A percentile compares a stretch with the other conserved stretches of the same genome.
These are phyloP conservation scores for Mugil cephalus DNA, from an alignment of 2,113 vertebrate species.

Conservation along the genomic window DNA sequence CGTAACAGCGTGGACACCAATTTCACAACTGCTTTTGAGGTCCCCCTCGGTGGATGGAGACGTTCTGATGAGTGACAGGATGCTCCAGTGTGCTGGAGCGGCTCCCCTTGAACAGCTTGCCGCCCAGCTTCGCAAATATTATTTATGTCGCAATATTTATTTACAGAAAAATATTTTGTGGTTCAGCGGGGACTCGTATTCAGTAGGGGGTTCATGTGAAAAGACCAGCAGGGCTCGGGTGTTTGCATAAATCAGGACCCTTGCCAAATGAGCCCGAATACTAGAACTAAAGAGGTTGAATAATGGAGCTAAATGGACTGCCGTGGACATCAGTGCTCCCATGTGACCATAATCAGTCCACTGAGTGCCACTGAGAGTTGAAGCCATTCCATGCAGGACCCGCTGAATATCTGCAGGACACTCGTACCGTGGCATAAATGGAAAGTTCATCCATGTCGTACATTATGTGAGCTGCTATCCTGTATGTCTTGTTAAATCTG, in stretches of 20 bases:
- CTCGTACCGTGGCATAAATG: conserved; percentile 32
- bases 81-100: conserved; percentile 25
- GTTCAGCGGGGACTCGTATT: conserved; percentile 77
- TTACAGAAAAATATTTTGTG: conserved; percentile 77
- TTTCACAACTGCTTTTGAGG: conserved; percentile 51
- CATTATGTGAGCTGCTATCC: not conserved
- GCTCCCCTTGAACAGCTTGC: conserved; percentile 72
- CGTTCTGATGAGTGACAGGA: conserved; percentile 10
- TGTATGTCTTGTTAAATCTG: too few relatives aligned
- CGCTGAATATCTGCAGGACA: conserved; percentile 30
- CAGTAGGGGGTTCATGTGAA: conserved; percentile 79
- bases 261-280: conserved; percentile 73
- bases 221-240: conserved; percentile 67
- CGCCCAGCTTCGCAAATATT: conserved; percentile 73
- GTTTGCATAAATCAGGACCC: conserved; percentile 79
- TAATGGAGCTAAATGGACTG: conserved; percentile 67
- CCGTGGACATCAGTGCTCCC: conserved; percentile 65
- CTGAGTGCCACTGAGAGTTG: conserved; percentile 50
- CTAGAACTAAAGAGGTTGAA: conserved; percentile 49
- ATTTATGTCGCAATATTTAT: conserved; percentile 78
- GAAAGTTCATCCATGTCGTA: conserved; percentile 36
- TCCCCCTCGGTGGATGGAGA: conserved; percentile 33
- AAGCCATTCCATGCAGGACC: conserved; percentile 46
- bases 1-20: conserved; percentile 46
- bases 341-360: conserved; percentile 64